These are phyloP conservation scores for Mesaphorura yosii DNA, from an alignment of 1,140 invertebrate genomes.

Conservation along the genomic window DNA sequence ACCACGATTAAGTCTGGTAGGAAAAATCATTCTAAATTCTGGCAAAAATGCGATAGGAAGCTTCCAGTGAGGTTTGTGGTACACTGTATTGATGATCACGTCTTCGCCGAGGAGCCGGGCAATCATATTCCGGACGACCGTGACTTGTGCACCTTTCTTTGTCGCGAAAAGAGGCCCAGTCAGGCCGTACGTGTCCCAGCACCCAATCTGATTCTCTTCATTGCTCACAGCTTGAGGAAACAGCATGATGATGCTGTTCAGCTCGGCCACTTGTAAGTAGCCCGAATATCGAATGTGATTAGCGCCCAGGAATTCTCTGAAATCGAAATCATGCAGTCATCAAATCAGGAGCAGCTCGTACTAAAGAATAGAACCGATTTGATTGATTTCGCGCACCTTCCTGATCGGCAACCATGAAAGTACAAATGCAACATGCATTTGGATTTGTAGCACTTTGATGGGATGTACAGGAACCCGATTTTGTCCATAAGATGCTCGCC, in stretches of 20 bases:
- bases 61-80: too few relatives aligned
- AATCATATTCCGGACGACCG: neutral
- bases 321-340: neutral
- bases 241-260: constrained; percentile 26
- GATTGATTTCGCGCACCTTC: constrained; percentile 11
- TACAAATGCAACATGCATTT: constrained; percentile 27
- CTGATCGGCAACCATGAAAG: constrained; percentile 27
- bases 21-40: too few relatives aligned
- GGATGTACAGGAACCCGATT: constrained; percentile 22
- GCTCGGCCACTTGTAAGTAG: constrained; percentile 22
- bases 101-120: neutral
- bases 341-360: too few relatives aligned
- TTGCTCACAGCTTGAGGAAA: constrained; percentile 19
- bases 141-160: neutral
- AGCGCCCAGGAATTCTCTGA: constrained; percentile 11
- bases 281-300: constrained; percentile 17
- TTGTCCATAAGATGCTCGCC: constrained; percentile 14
- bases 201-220: constrained; percentile 7
- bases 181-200: constrained; percentile 15
- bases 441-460: constrained; percentile 10
- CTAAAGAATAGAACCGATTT: neutral
- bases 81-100: too few relatives aligned
- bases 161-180: constrained; percentile 4
- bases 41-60: too few relatives aligned
- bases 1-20: too few relatives aligned